Percentiles rank a stretch among this genome's conserved stretches.
phyloP scores from a whole-genome alignment of 2,888 invertebrate genomes.

The Tenthredo amoena region DNA sequence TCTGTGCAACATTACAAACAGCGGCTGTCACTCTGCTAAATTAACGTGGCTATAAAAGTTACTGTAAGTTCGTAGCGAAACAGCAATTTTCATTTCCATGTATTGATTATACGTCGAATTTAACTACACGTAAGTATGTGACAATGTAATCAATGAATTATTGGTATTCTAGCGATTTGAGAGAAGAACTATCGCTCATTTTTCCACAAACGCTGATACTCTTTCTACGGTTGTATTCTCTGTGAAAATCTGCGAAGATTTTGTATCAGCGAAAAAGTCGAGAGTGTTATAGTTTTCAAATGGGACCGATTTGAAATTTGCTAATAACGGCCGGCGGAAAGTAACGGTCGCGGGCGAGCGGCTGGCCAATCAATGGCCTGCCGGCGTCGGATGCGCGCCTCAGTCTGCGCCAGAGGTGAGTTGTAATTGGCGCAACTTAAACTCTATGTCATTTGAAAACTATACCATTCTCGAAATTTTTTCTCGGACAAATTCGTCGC shows the following conservation, averaged over 20 bases:
- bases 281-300: constrained; percentile 1
- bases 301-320: neutral
- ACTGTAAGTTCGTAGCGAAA: neutral
- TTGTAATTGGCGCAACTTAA: neutral
- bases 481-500: neutral
- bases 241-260: neutral
- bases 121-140: neutral
- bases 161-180: neutral
- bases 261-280: neutral
- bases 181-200: neutral
- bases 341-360: neutral
- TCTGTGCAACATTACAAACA: neutral
- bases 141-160: neutral
- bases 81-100: neutral
- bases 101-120: neutral
- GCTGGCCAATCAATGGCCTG: neutral
- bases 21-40: neutral
- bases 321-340: neutral
- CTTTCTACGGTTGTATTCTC: neutral
- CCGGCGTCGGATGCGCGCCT: neutral
- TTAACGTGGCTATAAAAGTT: neutral
- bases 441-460: neutral
- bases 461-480: neutral
- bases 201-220: neutral
- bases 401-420: neutral